These are phyloP conservation scores for Sesamia inferens DNA, from an alignment of 2,888 invertebrate species.

Conservation along the genomic window DNA sequence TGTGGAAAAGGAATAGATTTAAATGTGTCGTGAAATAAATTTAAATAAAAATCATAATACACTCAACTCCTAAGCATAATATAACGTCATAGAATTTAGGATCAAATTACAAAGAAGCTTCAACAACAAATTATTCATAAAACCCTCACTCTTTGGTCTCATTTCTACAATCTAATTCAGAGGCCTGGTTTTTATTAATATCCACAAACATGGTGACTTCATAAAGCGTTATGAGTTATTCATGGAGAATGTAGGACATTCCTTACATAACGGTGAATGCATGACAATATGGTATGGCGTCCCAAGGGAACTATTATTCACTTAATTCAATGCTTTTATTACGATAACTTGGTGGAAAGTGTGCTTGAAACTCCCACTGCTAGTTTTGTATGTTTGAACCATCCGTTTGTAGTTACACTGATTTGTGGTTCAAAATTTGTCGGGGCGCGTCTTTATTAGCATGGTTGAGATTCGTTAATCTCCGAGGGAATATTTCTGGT, in stretches of 20 bases:
- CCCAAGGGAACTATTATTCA: constrained; percentile 61
- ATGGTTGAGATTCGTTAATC: constrained; percentile 10
- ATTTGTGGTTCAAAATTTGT: constrained; percentile 33
- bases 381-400: constrained; percentile 38
- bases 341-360: constrained; percentile 38
- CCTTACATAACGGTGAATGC: constrained; percentile 56
- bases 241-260: constrained; percentile 67
- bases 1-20: no score
- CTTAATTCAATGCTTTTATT: constrained; percentile 58
- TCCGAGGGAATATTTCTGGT: constrained; percentile 5
- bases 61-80: no score
- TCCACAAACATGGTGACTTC: constrained; percentile 54
- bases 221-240: constrained; percentile 69
- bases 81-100: constrained; percentile 7
- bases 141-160: constrained; percentile 18
- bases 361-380: constrained; percentile 31
- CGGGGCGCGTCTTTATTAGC: constrained; percentile 23
- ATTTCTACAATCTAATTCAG: constrained; percentile 28
- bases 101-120: constrained; percentile 23
- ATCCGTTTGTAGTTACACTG: constrained; percentile 32
- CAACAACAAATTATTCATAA: constrained; percentile 32
- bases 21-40: not conserved
- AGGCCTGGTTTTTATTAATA: constrained; percentile 60
- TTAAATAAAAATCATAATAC: no score
- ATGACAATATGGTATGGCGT: constrained; percentile 53